Percentiles rank a stretch among this genome's conserved stretches.
Evolutionary conservation across 2,888 invertebrate species (phyloP).

Genomic region (Diogma glabrata): DNA sequence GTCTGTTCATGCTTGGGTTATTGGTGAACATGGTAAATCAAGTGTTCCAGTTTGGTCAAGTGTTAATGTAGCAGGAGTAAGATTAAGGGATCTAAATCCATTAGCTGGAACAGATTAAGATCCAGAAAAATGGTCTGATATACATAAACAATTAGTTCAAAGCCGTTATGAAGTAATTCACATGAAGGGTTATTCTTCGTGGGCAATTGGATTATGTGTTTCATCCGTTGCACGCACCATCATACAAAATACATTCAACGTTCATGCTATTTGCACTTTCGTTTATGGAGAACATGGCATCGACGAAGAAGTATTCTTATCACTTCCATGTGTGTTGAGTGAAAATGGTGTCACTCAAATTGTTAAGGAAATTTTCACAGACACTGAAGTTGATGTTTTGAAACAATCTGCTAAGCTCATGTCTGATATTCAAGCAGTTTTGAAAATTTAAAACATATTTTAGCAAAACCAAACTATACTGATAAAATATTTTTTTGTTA

Average conservation of each 20-base stretch:
- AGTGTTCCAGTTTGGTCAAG: conserved; percentile 84
- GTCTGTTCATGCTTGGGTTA: conserved; percentile 74
- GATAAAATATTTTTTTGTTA: no score
- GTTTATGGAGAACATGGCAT: conserved; percentile 62
- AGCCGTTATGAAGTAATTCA: conserved; percentile 69
- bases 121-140: conserved; percentile 56
- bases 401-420: conserved; percentile 55
- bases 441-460: conserved; percentile 34
- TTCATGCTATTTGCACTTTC: conserved; percentile 61
- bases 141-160: conserved; percentile 62
- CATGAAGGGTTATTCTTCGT: conserved; percentile 74
- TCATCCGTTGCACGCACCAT: conserved; percentile 53
- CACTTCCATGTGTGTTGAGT: conserved; percentile 60
- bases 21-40: conserved; percentile 83
- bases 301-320: conserved; percentile 62
- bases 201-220: conserved; percentile 70
- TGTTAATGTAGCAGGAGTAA: conserved; percentile 74
- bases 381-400: conserved; percentile 48
- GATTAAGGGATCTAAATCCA: conserved; percentile 57
- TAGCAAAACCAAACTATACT: no score
- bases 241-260: conserved; percentile 51
- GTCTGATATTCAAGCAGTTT: conserved; percentile 47
- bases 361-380: conserved; percentile 50
- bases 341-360: conserved; percentile 49
- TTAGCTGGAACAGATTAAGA: conserved; percentile 55